phyloP scores from a whole-genome alignment of 2,888 invertebrate species.

The Sinelater perroti region DNA sequence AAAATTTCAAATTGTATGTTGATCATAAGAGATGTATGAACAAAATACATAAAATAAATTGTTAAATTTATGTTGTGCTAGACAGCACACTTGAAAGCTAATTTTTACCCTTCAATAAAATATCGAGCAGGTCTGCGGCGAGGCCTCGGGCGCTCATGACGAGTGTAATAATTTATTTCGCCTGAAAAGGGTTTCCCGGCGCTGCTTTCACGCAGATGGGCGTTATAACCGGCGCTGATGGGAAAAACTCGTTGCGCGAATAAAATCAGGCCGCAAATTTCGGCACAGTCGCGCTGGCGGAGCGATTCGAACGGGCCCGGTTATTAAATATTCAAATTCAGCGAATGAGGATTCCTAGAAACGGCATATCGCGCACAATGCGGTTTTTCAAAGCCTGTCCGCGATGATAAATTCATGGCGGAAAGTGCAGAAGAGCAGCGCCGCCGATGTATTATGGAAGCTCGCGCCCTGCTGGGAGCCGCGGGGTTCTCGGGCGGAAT shows the following conservation, averaged over 20 bases:
- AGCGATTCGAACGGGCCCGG: slow-evolving; percentile 9
- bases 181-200: background rate
- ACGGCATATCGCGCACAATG: slow-evolving; percentile 23
- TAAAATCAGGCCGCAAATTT: slow-evolving; percentile 7
- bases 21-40: too few species aligned
- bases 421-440: slow-evolving; percentile 21
- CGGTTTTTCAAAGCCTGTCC: slow-evolving; percentile 24
- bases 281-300: background rate
- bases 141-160: too few species aligned
- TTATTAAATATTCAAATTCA: slow-evolving; percentile 24
- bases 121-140: too few species aligned
- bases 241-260: slow-evolving; percentile 8
- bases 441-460: slow-evolving; percentile 23
- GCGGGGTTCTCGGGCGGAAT: slow-evolving; percentile 18
- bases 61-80: too few species aligned
- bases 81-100: too few species aligned
- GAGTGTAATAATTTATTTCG: slow-evolving; percentile 1
- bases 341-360: slow-evolving; percentile 14
- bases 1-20: too few species aligned
- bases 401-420: slow-evolving; percentile 25
- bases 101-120: too few species aligned
- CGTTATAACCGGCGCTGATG: slow-evolving; percentile 1
- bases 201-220: background rate
- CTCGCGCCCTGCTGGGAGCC: slow-evolving; percentile 15
- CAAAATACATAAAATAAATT: too few species aligned